Conservation (phyloP, 2,113 vertebrate genomes). For the Glareola pratincola region DNA sequence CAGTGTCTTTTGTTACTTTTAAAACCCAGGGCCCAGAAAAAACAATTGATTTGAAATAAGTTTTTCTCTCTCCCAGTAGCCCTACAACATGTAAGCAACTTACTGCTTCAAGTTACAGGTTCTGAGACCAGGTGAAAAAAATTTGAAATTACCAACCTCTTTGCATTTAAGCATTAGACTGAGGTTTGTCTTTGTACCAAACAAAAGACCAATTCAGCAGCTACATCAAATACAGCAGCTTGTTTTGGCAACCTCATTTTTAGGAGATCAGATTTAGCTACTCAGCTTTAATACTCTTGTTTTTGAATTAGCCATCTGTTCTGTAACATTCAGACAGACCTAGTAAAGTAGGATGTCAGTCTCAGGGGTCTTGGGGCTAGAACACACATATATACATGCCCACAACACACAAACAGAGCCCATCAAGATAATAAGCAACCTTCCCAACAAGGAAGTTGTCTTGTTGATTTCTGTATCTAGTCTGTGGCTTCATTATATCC, state of each 20-base stretch:
- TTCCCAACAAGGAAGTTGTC: not conserved
- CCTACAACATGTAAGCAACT: not conserved
- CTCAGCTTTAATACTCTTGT: slow-evolving; percentile 38
- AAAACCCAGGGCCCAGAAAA: not conserved
- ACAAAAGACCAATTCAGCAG: slow-evolving; percentile 20
- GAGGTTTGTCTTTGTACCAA: not conserved
- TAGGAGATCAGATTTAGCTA: slow-evolving; percentile 48
- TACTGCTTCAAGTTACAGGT: not conserved
- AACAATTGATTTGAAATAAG: not conserved
- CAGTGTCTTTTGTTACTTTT: not conserved
- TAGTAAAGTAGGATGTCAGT: not conserved
- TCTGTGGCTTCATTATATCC: not conserved
- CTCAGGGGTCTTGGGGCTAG: not conserved
- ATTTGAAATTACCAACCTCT: not conserved
- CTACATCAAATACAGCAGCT: slow-evolving; percentile 14
- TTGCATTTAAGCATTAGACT: not conserved
- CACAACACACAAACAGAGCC: not conserved
- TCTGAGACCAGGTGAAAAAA: not conserved
- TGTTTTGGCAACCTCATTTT: slow-evolving; percentile 39
- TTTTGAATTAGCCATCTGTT: slow-evolving; percentile 67
- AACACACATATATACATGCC: not conserved
- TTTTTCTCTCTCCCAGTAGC: not conserved
- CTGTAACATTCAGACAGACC: not conserved
- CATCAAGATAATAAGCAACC: not conserved
- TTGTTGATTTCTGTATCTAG: not conserved